Evolutionary conservation across 1,140 invertebrate genomes (phyloP), one percentile per base, ranked within the genome.

Genomic region (Pogonomyrmex barbatus): DNA sequence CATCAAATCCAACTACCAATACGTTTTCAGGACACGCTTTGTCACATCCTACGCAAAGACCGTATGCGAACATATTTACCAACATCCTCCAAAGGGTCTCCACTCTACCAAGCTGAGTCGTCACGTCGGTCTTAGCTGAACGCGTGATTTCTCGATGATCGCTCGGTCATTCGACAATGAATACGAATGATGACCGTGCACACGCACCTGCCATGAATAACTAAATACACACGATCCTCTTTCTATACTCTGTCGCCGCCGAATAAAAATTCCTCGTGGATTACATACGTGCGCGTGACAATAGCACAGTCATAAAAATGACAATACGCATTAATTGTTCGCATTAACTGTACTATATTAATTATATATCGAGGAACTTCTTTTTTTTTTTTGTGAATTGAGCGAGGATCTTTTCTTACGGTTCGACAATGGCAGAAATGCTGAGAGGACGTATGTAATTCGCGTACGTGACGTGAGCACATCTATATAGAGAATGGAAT

Each of bases 61-160:
- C 75, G 70, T 76, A 65, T 78, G 58, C 58, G 58, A 85, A 71
- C 63, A 47, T 87, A 89, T 87, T 85, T 83, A 88, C 88, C 88
- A 92, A 91, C 89, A 94, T 93, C 87, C 92, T 94, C 92, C 91
- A 92, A 94, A 93, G 93, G 93, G 93, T 94, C 93, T 94, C 92
- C 94, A 94, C 94, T 94, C 79, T 93, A 92, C 90, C 89, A 87
- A 89, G 79, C 85, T 76, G 68, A 87, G 77, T 71, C 78, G 65
- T 90, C 86, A 88, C 87, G 67, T 87, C 76, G 76, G 82, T 86
- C 70, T 79, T 86, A 86, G 78, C 65, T 60, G 60, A 88, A 88
- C 65, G 89, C 88, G 88, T 86, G 85, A 90, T 90, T 87, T 88
- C 89, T 90, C 83, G 71, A 77, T 78, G 71, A 10, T 47, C 78